Percentiles rank a stretch among this genome's conserved stretches.
These are phyloP conservation scores for Drosophila aldrichi DNA, from an alignment of 2,888 invertebrate species.

Conservation along the genomic window DNA sequence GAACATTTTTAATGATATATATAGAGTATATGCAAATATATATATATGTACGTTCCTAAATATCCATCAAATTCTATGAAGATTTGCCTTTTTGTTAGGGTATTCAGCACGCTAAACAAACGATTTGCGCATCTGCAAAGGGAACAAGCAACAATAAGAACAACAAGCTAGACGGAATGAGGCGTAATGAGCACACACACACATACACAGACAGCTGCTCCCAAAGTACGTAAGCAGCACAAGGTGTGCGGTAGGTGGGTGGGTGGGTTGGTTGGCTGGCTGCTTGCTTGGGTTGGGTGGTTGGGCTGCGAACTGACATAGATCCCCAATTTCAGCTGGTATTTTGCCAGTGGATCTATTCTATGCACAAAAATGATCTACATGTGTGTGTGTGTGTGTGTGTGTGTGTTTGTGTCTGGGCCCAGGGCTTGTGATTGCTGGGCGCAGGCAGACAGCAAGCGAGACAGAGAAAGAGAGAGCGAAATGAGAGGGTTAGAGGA, in stretches of 20 bases:
- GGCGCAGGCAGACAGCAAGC: not conserved
- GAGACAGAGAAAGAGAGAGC: not conserved
- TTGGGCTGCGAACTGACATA: constrained; percentile 37
- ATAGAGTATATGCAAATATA: not conserved
- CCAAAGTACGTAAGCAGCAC: constrained; percentile 48
- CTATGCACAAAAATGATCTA: constrained; percentile 29
- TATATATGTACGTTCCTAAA: not conserved
- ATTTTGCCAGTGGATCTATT: constrained; percentile 52
- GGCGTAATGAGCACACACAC: constrained; percentile 60
- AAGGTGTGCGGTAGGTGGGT: constrained; percentile 54
- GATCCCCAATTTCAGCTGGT: constrained; percentile 38
- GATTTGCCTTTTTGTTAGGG: not conserved
- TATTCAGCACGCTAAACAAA: constrained; percentile 46
- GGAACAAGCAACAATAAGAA: constrained; percentile 52
- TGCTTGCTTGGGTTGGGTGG: constrained; percentile 7
- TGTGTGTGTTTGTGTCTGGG: constrained; percentile 9
- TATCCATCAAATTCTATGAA: not conserved
- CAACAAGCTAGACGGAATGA: constrained; percentile 47
- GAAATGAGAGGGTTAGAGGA: not conserved
- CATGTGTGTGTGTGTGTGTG: constrained; percentile 12
- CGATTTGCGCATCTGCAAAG: constrained; percentile 59
- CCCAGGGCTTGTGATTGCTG: constrained; percentile 28
- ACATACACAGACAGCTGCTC: constrained; percentile 22
- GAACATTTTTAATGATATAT: not conserved
- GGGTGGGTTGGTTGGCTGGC: constrained; percentile 21